phyloP scores from a whole-genome alignment of 2,888 invertebrate genomes.

The Agrilus cyanescens region DNA sequence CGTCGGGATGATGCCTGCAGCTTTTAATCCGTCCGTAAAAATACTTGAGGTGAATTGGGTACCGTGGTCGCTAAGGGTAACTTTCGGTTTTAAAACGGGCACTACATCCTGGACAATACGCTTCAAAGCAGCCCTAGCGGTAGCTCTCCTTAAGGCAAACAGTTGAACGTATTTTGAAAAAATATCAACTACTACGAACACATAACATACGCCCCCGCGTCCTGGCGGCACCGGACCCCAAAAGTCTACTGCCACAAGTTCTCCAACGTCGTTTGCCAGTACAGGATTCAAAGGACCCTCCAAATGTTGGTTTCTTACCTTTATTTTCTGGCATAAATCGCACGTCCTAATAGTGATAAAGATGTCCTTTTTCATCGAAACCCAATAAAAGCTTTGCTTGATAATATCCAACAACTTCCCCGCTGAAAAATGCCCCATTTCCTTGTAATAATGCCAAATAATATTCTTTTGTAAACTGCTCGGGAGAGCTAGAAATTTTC shows the following conservation, averaged over 20 bases:
- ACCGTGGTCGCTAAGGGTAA: not conserved
- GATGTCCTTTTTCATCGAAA: no score
- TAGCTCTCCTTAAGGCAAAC: conserved; percentile 15
- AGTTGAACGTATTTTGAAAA: conserved; percentile 18
- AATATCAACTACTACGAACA: conserved; percentile 17
- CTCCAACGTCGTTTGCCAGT: conserved; percentile 7
- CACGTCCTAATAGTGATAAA: no score
- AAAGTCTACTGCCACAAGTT: conserved; percentile 14
- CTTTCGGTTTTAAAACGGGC: not conserved
- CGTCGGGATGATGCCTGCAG: no score
- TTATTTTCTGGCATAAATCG: no score
- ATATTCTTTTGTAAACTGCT: no score
- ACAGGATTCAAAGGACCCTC: conserved; percentile 5
- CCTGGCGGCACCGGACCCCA: conserved; percentile 14
- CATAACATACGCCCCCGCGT: conserved; percentile 11
- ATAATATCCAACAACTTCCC: no score
- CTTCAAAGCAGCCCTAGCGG: no score
- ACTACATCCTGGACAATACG: not conserved
- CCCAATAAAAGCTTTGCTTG: no score
- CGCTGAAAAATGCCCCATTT: no score
- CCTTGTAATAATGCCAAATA: no score
- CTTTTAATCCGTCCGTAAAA: conserved; percentile 8
- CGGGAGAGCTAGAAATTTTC: no score
- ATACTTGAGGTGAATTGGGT: no score
- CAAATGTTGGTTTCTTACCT: not conserved